Conservation (phyloP, 2,888 invertebrate species). For the Leistus spinibarbis region DNA sequence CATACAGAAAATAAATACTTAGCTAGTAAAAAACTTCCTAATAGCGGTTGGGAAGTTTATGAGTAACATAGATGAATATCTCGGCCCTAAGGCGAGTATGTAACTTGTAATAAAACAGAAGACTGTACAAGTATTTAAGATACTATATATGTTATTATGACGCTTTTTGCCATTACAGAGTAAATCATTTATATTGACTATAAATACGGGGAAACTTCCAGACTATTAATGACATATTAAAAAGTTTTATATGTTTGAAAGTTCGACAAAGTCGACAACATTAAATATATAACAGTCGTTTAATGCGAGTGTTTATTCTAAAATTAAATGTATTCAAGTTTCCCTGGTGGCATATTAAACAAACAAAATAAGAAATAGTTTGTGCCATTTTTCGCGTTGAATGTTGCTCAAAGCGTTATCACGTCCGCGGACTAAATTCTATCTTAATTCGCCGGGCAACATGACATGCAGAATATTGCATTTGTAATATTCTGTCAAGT, state of each 20-base stretch:
- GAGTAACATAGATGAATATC: no score
- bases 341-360: not conserved
- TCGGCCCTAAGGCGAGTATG: no score
- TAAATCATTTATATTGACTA: not conserved
- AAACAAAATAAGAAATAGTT: not conserved
- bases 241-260: not conserved
- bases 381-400: not conserved
- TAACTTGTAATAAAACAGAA: no score
- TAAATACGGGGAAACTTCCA: not conserved
- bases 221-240: not conserved
- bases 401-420: not conserved
- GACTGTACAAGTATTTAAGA: no score
- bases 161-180: not conserved
- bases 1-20: no score
- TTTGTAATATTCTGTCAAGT: not conserved
- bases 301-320: not conserved
- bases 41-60: no score
- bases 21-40: no score
- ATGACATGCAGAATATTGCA: not conserved
- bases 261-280: not conserved
- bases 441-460: not conserved
- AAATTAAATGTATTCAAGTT: not conserved
- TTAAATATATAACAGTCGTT: not conserved
- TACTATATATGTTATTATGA: no score
- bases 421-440: not conserved